Percentiles rank a stretch among this genome's conserved stretches.
phyloP scores from a whole-genome alignment of 35 echinoderm and acorn worm species.

The Ophioderma brevispina region DNA sequence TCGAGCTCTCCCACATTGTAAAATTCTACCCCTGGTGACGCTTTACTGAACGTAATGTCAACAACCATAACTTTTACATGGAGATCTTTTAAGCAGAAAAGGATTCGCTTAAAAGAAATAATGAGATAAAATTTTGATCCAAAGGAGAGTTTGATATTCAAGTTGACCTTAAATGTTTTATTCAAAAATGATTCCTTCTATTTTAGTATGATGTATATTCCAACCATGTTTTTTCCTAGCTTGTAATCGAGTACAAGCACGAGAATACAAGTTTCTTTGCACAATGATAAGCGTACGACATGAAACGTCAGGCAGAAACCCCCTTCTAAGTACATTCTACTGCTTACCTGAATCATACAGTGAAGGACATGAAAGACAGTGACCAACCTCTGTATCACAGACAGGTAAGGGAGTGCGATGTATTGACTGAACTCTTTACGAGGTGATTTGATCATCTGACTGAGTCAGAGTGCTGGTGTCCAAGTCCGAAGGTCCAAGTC shows the following conservation, averaged over 20 bases:
- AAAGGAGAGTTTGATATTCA: background rate
- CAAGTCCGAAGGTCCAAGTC: background rate
- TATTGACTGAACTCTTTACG: background rate
- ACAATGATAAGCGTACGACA: slow-evolving; percentile 69
- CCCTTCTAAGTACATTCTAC: slow-evolving; percentile 74
- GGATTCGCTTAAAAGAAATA: too few species aligned
- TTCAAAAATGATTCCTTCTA: background rate
- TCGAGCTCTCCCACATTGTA: too few species aligned
- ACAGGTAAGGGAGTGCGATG: too few species aligned
- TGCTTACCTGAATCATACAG: slow-evolving; percentile 58
- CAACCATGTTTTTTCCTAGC: slow-evolving; percentile 17
- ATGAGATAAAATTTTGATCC: background rate
- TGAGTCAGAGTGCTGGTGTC: too few species aligned
- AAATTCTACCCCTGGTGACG: too few species aligned
- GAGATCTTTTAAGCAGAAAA: too few species aligned
- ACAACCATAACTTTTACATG: too few species aligned
- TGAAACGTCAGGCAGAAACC: slow-evolving; percentile 83
- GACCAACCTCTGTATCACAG: slow-evolving; percentile 43
- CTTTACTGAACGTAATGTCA: too few species aligned
- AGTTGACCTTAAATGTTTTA: too few species aligned
- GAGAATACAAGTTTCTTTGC: slow-evolving; percentile 84
- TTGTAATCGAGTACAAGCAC: slow-evolving; percentile 69
- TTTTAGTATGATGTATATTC: background rate
- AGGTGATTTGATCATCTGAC: background rate
- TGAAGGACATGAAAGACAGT: slow-evolving; percentile 21